Evolutionary conservation across 1,140 invertebrate species (phyloP).

Genomic region (Meloidogyne hapla): DNA sequence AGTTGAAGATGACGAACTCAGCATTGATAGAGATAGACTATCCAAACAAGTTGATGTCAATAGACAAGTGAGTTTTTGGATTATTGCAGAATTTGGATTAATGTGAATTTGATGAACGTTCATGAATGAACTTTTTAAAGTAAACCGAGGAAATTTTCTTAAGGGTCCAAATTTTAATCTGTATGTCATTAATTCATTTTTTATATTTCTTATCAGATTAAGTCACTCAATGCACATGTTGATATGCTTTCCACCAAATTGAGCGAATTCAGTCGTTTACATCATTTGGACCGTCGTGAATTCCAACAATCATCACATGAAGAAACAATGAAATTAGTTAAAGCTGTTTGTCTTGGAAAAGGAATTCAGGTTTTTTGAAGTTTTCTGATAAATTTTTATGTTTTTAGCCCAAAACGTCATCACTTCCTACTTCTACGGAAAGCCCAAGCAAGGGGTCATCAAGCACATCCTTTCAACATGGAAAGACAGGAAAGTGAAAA

Average conservation of each 20-base stretch:
- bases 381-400: not conserved
- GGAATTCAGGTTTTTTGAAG: constrained; percentile 24
- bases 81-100: not conserved
- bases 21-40: constrained; percentile 21
- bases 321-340: constrained; percentile 28
- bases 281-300: constrained; percentile 13
- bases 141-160: not conserved
- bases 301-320: constrained; percentile 17
- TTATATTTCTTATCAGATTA: constrained; percentile 27
- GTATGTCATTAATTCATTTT: too few species aligned
- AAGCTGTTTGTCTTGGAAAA: constrained; percentile 32
- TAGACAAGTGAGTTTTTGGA: constrained; percentile 36
- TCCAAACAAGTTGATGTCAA: constrained; percentile 15
- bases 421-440: not conserved
- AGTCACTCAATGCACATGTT: constrained; percentile 28
- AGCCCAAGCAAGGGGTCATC: not conserved
- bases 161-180: too few species aligned
- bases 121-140: not conserved
- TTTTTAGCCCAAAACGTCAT: constrained; percentile 21
- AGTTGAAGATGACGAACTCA: constrained; percentile 36
- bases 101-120: too few species aligned
- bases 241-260: constrained; percentile 26
- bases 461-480: not conserved
- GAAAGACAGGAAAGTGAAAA: constrained; percentile 5
- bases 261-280: constrained; percentile 15